Conservation (phyloP, 2,797 vertebrate genomes). For the Coreius guichenoti region DNA sequence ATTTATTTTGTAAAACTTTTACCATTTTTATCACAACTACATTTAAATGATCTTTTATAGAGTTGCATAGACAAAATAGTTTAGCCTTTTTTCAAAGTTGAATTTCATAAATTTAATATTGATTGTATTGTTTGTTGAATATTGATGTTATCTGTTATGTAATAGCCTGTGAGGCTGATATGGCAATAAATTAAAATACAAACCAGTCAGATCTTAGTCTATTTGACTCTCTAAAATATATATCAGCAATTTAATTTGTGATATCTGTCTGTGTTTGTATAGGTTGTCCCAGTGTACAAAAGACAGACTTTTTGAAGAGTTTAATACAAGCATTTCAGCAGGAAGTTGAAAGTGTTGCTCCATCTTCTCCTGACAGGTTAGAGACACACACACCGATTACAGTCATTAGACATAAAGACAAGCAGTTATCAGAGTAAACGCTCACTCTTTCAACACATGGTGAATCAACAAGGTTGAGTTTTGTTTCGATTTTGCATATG, state of each 20-base stretch:
- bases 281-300: conserved; percentile 74
- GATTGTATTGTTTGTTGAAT: background rate
- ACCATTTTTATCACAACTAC: background rate
- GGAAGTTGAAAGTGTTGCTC: conserved; percentile 69
- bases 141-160: background rate
- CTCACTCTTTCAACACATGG: background rate
- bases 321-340: conserved; percentile 69
- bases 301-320: conserved; percentile 70
- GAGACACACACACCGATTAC: conserved; percentile 18
- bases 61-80: background rate
- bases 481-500: background rate
- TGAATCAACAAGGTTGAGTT: background rate
- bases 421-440: background rate
- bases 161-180: background rate
- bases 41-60: background rate
- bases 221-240: background rate
- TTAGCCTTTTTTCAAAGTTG: background rate
- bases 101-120: background rate
- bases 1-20: background rate
- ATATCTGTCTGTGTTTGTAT: conserved; percentile 15
- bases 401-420: background rate
- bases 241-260: background rate
- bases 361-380: conserved; percentile 58
- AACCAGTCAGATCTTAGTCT: background rate
- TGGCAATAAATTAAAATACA: background rate